Conservation (phyloP, 2,797 vertebrate species). For the Gouania willdenowi region DNA sequence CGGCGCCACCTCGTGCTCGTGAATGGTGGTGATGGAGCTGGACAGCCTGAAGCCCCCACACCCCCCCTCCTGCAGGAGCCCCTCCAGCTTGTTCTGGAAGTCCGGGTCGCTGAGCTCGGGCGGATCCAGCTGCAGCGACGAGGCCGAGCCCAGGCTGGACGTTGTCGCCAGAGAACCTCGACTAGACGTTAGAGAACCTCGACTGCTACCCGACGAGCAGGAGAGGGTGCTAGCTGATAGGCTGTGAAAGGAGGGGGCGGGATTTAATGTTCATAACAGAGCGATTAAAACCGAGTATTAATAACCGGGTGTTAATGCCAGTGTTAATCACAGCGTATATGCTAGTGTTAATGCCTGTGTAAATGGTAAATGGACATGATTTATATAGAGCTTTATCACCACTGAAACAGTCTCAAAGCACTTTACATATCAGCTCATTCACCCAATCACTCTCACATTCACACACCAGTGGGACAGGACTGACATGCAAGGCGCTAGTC, state of each 20-base stretch:
- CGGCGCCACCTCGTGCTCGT: conserved; percentile 85
- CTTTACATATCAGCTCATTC: too few relatives aligned
- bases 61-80: conserved; percentile 83
- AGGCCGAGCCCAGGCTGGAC: conserved; percentile 89
- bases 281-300: too few relatives aligned
- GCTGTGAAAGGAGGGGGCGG: conserved; percentile 64
- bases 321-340: too few relatives aligned
- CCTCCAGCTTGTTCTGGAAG: conserved; percentile 89
- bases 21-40: conserved; percentile 94
- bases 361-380: too few relatives aligned
- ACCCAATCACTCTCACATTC: too few relatives aligned
- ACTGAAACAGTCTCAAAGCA: too few relatives aligned
- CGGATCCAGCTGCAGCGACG: conserved; percentile 89
- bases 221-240: conserved; percentile 94
- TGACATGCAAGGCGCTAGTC: too few relatives aligned
- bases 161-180: conserved; percentile 88
- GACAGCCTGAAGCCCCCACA: conserved; percentile 83
- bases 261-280: too few relatives aligned
- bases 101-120: conserved; percentile 85
- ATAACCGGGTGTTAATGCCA: too few relatives aligned
- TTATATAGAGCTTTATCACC: too few relatives aligned
- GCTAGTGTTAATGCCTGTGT: too few relatives aligned
- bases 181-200: conserved; percentile 90
- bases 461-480: too few relatives aligned
- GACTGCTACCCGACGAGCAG: conserved; percentile 94